Base-by-base conservation (phyloP, 2,797 vertebrate species). In the Pipistrellus pipistrellus region DNA sequence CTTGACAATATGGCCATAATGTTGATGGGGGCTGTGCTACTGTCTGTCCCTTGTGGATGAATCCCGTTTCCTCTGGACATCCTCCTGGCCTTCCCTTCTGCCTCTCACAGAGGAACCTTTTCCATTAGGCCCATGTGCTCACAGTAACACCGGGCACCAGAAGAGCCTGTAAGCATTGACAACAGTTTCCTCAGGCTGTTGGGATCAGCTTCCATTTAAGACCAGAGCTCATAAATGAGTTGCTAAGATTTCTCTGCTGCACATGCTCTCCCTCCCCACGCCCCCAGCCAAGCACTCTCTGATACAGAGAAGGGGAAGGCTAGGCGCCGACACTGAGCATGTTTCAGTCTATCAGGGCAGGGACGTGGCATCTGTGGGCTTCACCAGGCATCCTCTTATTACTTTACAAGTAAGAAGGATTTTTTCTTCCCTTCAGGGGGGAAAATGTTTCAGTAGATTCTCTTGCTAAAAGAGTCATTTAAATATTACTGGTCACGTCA, bases 401-500 rank as follows among this genome's bases (percentile, higher is more conserved):
- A 87, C 57, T 88, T 83, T 38, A 90, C 51, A 88, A 87, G 21
- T 35, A 46, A 76, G 23, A 44, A 75, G 27, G 30, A 32, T 48
- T 59, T 78, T 77, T 73, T 30, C 5, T 3, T 18, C 13, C 8
- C n/a, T 44, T 59, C 0, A 6, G 25, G 9, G 15, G 30, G 48
- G 68, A 4, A 84, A 92, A n/a, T 27, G 44, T 93, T 86, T 59
- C 57, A 27, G 84, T 84, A 95, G 87, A 73, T 88, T 94, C 78
- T 96, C 88, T 96, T 95, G 12, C 95, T 97, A 96, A 97, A 97
- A 98, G 85, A 98, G 97, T 98, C 97, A 98, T 98, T 98, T 98
- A 98, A 98, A 98, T 98, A 98, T 98, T 98, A 98, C 98, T 98
- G 98, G 98, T 98, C 98, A 98, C 98, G 98, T 98, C 98, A 98